Evolutionary conservation across 2,888 invertebrate genomes (phyloP).

Genomic region (Psococerastis gibbosa): DNA sequence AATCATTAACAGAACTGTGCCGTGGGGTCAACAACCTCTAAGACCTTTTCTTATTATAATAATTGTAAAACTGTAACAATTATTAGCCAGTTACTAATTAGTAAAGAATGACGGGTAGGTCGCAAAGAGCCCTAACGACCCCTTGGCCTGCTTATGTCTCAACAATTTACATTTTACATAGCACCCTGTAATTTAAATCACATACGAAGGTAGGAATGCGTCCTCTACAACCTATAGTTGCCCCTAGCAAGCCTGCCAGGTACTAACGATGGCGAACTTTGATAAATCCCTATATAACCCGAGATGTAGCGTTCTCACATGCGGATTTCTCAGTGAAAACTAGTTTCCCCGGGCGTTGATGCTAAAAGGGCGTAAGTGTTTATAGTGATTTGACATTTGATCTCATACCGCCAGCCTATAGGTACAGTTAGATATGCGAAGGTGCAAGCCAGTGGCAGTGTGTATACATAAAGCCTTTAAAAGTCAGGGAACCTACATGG

Average conservation of each 20-base stretch:
- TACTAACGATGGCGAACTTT: not conserved
- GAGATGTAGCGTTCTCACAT: not conserved
- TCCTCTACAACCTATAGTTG: conserved; percentile 6
- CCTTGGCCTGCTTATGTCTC: not conserved
- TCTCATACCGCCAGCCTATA: not conserved
- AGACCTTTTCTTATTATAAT: too few relatives aligned
- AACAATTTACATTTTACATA: not conserved
- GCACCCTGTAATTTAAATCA: not conserved
- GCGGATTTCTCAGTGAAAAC: conserved; percentile 4
- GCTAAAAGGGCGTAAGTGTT: not conserved
- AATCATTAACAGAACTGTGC: too few relatives aligned
- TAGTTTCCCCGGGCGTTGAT: not conserved
- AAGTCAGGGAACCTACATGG: too few relatives aligned
- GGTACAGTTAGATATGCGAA: not conserved
- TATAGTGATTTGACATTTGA: not conserved
- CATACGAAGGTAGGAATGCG: conserved; percentile 6
- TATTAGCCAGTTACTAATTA: too few relatives aligned
- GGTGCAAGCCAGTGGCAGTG: not conserved
- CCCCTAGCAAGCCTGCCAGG: conserved; percentile 7
- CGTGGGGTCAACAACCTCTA: too few relatives aligned
- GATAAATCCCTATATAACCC: not conserved
- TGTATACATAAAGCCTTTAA: too few relatives aligned
- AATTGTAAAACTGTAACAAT: too few relatives aligned
- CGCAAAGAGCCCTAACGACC: too few relatives aligned
- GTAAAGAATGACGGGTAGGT: too few relatives aligned